Evolutionary conservation across 2,797 vertebrate species (phyloP), one percentile per base, ranked within the genome.

Genomic region (Lepilemur ruficaudatus): DNA sequence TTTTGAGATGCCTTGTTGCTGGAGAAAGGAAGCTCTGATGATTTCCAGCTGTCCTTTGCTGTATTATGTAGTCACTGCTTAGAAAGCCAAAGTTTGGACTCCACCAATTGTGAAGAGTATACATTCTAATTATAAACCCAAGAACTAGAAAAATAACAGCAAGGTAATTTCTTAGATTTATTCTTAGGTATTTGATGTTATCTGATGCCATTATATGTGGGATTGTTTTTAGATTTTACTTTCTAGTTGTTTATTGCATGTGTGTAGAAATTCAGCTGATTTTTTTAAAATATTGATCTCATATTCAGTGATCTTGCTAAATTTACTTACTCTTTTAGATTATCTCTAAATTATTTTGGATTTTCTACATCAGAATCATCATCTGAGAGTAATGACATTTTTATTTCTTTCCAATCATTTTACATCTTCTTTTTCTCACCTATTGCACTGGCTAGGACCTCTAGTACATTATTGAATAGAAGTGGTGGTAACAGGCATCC

Each of bases 121-220:
- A 46, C 41, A 69, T 79, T 82, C 35, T 92, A 63, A 48, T 72
- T 52, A 50, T 89, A 48, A 95, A 48, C 52, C 48, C 69, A 55
- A 25, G 35, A 82, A 79, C n/a, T 83, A 18, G n/a, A 43, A 30
- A 88, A 78, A 78, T 17, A 93, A 67, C 4, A 89, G 30, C 41
- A 81, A n/a, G 15, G 8, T 72, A 22, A 48, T 94, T 87, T 80
- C 76, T 92, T 89, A 57, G 38, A 22, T 91, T 48, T 82, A 52
- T 91, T 91, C 35, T 93, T 97, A 97, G 92, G 15, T 69, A 46
- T 93, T 96, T 89, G 38, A 86, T 93, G 23, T 93, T 95, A 61
- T 67, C 43, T 84, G 23, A 52, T 95, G 28, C 52, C 80, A 2
- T 52, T 83, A 14, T 65, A 35, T 48, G 12, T 83, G 48, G 59